These are phyloP conservation scores for Agrilus biguttatus DNA, from an alignment of 2,888 invertebrate genomes.

Conservation along the genomic window DNA sequence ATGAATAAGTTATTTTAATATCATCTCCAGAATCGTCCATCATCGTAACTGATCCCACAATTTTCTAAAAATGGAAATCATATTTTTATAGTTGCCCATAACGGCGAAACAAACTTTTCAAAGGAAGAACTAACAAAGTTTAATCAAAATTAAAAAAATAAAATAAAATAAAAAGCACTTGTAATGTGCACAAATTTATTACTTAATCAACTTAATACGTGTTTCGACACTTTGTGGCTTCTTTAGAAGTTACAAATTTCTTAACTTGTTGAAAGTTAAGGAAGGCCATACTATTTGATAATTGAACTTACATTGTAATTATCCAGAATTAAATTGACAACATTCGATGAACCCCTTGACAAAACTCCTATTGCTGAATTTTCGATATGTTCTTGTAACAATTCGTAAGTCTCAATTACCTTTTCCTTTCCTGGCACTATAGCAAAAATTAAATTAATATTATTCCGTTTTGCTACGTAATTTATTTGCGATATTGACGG, in stretches of 20 bases:
- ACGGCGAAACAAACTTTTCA: no score
- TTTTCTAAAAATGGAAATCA: slow-evolving; percentile 26
- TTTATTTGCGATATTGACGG: slow-evolving; percentile 60
- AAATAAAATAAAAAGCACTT: no score
- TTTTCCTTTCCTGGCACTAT: slow-evolving; percentile 32
- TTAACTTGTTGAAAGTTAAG: no score
- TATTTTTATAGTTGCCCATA: no score
- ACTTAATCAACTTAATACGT: no score
- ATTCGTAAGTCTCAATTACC: slow-evolving; percentile 30
- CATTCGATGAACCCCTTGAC: slow-evolving; percentile 46
- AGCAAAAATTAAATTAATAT: slow-evolving; percentile 67
- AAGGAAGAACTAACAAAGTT: no score
- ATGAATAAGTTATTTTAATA: slow-evolving; percentile 44
- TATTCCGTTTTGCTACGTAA: slow-evolving; percentile 46
- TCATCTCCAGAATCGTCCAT: slow-evolving; percentile 28
- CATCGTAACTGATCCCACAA: slow-evolving; percentile 31
- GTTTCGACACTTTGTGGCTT: no score
- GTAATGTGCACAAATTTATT: no score
- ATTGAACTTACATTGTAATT: slow-evolving; percentile 47
- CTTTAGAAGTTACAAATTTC: no score
- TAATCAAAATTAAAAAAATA: no score
- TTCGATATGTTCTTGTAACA: slow-evolving; percentile 44
- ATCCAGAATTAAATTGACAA: slow-evolving; percentile 50
- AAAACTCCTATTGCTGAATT: slow-evolving; percentile 53
- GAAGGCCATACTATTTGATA: no score